Evolutionary conservation across 2,113 vertebrate species (phyloP).

Genomic region (Sceloporus undulatus): DNA sequence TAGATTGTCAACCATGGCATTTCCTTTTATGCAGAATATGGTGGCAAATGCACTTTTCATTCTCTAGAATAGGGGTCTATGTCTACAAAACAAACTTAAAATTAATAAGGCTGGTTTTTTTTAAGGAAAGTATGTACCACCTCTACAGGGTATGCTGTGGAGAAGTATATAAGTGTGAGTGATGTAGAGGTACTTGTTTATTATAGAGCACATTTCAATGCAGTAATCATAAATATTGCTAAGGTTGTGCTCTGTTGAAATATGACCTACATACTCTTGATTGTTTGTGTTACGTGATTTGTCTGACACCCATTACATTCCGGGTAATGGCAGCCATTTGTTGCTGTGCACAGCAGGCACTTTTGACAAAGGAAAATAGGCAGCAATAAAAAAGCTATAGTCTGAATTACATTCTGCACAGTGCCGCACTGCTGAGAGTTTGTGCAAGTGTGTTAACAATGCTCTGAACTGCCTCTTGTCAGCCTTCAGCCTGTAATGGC

Average conservation of each 20-base stretch:
- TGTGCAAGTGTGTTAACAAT: conserved; percentile 98
- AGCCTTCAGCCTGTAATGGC: conserved; percentile 93
- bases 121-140: conserved; percentile 68
- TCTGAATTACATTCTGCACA: conserved; percentile 88
- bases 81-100: conserved; percentile 61
- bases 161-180: conserved; percentile 83
- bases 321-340: conserved; percentile 95
- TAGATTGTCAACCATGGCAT: background rate
- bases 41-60: background rate
- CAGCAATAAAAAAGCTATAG: conserved; percentile 88
- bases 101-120: conserved; percentile 66
- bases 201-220: conserved; percentile 91
- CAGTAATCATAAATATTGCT: conserved; percentile 89
- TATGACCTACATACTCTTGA: conserved; percentile 87
- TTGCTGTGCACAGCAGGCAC: conserved; percentile 88
- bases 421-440: conserved; percentile 87
- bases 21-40: background rate
- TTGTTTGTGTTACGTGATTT: conserved; percentile 88
- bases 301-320: conserved; percentile 91
- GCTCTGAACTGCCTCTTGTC: conserved; percentile 96
- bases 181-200: conserved; percentile 88
- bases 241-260: conserved; percentile 86
- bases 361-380: conserved; percentile 90
- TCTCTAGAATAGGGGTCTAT: background rate
- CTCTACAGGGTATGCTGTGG: conserved; percentile 77